These are phyloP conservation scores for Conchocele bisecta DNA, from an alignment of 2,888 invertebrate genomes.

Conservation along the genomic window DNA sequence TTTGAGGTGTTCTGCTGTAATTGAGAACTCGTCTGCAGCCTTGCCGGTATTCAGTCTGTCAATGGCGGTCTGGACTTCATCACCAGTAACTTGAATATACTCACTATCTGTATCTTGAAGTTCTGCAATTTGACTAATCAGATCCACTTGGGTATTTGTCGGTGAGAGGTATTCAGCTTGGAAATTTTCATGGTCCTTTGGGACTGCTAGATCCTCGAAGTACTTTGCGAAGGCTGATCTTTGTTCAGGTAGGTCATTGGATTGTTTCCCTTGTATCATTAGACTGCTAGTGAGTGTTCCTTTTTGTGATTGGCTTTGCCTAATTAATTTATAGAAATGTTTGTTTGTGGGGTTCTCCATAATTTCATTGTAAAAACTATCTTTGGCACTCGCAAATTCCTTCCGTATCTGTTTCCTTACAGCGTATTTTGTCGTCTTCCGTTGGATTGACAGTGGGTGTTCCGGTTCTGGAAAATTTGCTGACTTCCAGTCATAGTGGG, in stretches of 20 bases:
- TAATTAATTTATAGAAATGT: slow-evolving; percentile 11
- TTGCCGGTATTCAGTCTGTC: slow-evolving; percentile 9
- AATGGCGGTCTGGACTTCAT: slow-evolving; percentile 12
- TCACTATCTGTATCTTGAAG: neutral
- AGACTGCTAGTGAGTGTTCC: neutral
- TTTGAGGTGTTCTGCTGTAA: slow-evolving; percentile 10
- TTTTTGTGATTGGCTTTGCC: neutral
- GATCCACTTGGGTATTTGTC: neutral
- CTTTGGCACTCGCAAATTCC: slow-evolving; percentile 1
- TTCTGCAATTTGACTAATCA: neutral
- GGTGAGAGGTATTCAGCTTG: neutral
- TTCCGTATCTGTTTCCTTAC: slow-evolving; percentile 6
- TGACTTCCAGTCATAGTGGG: neutral
- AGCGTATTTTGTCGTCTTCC: slow-evolving; percentile 1
- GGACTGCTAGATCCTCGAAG: slow-evolving; percentile 14
- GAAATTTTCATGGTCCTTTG: slow-evolving; percentile 7
- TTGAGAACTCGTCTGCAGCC: slow-evolving; percentile 8
- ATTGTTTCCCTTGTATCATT: neutral
- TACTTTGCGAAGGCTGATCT: neutral
- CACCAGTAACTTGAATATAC: neutral
- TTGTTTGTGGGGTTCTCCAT: slow-evolving; percentile 13
- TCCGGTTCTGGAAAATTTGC: neutral
- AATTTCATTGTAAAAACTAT: slow-evolving; percentile 1
- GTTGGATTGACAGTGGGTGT: slow-evolving; percentile 6
- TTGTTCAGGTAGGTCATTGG: neutral